Percentiles rank a stretch among this genome's conserved stretches.
Evolutionary conservation across 1,140 invertebrate genomes (phyloP).

Genomic region (Drosophila melanica): DNA sequence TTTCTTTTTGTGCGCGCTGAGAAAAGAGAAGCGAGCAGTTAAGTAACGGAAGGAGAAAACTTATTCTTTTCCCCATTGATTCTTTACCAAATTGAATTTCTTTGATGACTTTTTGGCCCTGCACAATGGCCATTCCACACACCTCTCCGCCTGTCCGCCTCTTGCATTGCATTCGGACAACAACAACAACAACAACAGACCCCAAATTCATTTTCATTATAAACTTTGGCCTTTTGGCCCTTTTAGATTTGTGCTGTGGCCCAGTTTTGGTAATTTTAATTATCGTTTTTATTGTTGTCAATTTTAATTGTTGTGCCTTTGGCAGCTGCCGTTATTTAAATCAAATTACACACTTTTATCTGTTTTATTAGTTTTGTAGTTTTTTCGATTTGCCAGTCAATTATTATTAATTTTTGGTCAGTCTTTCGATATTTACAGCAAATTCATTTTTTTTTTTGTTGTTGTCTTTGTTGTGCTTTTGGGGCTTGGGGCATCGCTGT

Average conservation of each 20-base stretch:
- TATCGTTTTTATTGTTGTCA: conserved; percentile 45
- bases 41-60: conserved; percentile 5
- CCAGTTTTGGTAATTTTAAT: conserved; percentile 45
- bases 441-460: not conserved
- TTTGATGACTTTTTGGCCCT: conserved; percentile 66
- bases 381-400: conserved; percentile 10
- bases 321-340: not conserved
- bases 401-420: conserved; percentile 5
- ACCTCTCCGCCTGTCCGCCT: no score
- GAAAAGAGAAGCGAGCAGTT: not conserved
- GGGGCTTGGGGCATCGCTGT: no score
- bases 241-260: conserved; percentile 5
- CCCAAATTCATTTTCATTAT: conserved; percentile 66
- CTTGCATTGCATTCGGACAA: conserved; percentile 28
- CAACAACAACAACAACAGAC: conserved; percentile 15
- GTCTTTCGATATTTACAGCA: not conserved
- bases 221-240: conserved; percentile 8
- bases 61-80: conserved; percentile 37
- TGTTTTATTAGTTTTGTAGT: not conserved
- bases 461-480: not conserved
- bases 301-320: conserved; percentile 34
- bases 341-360: conserved; percentile 14
- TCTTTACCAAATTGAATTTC: conserved; percentile 66
- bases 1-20: not conserved
- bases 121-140: conserved; percentile 5